Evolutionary conservation across 2,888 invertebrate species (phyloP), one percentile per base, ranked within the genome.

Genomic region (Copidosoma aretas): DNA sequence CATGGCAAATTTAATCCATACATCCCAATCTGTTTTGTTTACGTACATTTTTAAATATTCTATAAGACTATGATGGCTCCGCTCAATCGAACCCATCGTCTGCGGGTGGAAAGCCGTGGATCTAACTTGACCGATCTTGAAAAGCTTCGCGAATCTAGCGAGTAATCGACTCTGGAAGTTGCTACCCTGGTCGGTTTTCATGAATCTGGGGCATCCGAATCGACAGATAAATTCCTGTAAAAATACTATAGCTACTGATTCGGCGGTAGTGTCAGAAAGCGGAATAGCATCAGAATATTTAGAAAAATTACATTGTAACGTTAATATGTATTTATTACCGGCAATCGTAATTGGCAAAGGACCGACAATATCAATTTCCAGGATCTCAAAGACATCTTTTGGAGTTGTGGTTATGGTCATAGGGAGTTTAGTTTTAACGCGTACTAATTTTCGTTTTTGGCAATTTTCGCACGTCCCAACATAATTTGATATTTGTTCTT

Each of bases 341-440:
- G 15, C 15, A 5, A 8, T 15, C 4, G 64, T 57, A 0, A 64
- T n/a, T 1, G 51, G 46, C 0, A 64, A 17, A 0, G 49, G 56
- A 3, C 52, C 64, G 1, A 64, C 56, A 1, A 64, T 64, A 15
- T 57, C 57, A 46, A 64, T 64, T 49, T 64, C 19, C 0, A 58
- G n/a, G 2, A 39, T 39, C 12, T 58, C 46, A 4, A 64, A 24
- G n/a, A 15, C 49, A 1, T 5, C 41, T 39, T 49, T 56, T 0
- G 57, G 51, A 49, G 56, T 63, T n/a, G 25, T n/a, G 1, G 62
- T 63, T 0, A 63, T 54, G 3, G 17, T n/a, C 56, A 63, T 63
- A 10, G 62, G 62, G 51, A 10, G 15, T 19, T 21, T 15, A 1
- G 60, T 25, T 14, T 52, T 61, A 10, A 32, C 15, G 8, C 22